Evolutionary conservation across 2,888 invertebrate genomes (phyloP), one percentile per base, ranked within the genome.

Genomic region (Chloromyia formosa): DNA sequence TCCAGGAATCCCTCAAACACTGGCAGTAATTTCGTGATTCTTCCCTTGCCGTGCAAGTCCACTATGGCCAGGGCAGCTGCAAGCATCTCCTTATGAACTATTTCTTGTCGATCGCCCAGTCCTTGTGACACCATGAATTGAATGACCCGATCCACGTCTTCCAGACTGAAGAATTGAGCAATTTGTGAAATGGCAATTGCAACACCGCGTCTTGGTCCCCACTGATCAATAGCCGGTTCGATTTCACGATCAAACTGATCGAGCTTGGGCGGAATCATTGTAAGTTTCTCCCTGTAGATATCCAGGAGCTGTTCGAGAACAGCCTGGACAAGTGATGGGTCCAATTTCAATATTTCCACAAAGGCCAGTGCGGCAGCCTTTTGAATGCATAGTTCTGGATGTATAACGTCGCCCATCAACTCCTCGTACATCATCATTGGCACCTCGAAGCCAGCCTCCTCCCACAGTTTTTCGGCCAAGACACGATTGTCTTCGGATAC

Each of bases 1-100:
- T 95, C 94, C 85, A 98, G 89, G 84, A 97, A 97, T 77, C 94
- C 90, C 85, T 98, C 97, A 86, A 98, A 97, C 22, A 97, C 93
- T 0, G 96, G 95, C 78, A 98, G 87, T 78, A 97, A 88, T 75
- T 91, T 92, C 80, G 90, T 88, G 14, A 92, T 88, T 0, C 91
- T 91, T 76, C 90, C 90, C 88, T 96, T 96, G 40, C 98, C 98
- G 85, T 98, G 97, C 73, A 93, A 87, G 82, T 97, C 94, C 1
- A 98, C 95, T 76, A 95, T 91, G 66, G 93, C 93, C 78, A 97
- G 89, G n/a, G 98, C 97, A 14, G 98, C 96, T 78, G 92, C 92
- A 75, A 97, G 88, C 97, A 99, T 98, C 84, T 94, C 92, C 27
- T 92, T 93, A 73, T 96, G 90, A 20, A 96, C 96, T 53, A 88